These are phyloP conservation scores for Zenarchopterus dispar DNA, from an alignment of 2,797 vertebrate species.

Conservation along the genomic window DNA sequence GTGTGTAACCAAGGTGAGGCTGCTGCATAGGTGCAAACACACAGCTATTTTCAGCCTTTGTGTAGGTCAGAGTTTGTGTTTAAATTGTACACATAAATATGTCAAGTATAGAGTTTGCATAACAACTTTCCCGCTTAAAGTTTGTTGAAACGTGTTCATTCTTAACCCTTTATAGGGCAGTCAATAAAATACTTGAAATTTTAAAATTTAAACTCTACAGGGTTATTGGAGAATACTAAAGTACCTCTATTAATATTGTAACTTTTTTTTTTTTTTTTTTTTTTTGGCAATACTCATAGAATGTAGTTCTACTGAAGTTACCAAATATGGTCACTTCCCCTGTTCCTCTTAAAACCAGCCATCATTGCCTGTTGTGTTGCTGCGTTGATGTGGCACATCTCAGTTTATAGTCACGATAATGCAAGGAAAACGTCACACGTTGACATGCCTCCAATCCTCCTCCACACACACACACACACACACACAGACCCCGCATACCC, in stretches of 20 bases:
- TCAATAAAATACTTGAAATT: too few relatives aligned
- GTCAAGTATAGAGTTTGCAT: not conserved
- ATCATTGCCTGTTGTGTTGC: not conserved
- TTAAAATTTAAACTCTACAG: too few relatives aligned
- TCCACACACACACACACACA: not conserved
- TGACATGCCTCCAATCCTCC: not conserved
- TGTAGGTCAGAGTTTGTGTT: not conserved
- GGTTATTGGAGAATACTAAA: too few relatives aligned
- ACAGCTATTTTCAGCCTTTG: conserved; percentile 21
- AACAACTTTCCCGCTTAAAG: not conserved
- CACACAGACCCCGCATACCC: not conserved
- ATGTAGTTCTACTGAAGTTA: too few relatives aligned
- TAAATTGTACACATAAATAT: not conserved
- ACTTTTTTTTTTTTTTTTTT: too few relatives aligned
- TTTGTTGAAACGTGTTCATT: conserved; percentile 7
- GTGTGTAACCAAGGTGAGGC: conserved; percentile 43
- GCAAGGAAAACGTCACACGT: conserved; percentile 10
- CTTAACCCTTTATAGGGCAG: not conserved
- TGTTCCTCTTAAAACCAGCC: not conserved
- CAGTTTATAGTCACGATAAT: conserved; percentile 4
- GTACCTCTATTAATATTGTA: too few relatives aligned
- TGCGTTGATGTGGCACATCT: not conserved
- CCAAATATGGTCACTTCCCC: too few relatives aligned
- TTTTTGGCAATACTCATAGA: too few relatives aligned
- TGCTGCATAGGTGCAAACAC: conserved; percentile 30